phyloP scores from a whole-genome alignment of 2,888 invertebrate species.

The Phortica okadai region DNA sequence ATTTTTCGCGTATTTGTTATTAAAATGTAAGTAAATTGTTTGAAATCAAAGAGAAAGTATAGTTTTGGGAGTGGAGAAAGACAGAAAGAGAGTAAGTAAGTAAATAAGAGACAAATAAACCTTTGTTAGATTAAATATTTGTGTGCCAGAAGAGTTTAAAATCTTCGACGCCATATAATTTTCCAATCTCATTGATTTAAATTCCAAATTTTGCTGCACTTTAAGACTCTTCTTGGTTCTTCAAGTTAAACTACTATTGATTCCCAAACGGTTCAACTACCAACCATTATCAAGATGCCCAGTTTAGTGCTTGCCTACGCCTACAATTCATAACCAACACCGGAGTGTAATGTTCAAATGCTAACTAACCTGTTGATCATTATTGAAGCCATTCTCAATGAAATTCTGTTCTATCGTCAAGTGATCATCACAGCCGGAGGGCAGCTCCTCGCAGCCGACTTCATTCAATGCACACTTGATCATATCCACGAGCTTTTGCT shows the following conservation, averaged over 20 bases:
- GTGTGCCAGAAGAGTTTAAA: background rate
- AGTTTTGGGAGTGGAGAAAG: conserved; percentile 40
- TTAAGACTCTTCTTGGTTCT: conserved; percentile 24
- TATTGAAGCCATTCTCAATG: conserved; percentile 79
- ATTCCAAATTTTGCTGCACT: conserved; percentile 4
- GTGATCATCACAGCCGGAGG: conserved; percentile 88
- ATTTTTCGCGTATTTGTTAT: background rate
- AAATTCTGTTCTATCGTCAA: conserved; percentile 78
- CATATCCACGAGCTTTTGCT: conserved; percentile 88
- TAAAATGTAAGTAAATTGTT: conserved; percentile 29
- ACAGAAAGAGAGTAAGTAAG: background rate
- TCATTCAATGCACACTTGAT: conserved; percentile 90
- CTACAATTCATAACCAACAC: conserved; percentile 45
- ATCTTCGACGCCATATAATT: background rate
- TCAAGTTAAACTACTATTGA: conserved; percentile 27
- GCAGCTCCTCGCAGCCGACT: conserved; percentile 91
- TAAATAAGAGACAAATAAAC: background rate
- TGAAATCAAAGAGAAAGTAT: conserved; percentile 43
- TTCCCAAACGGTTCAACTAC: background rate
- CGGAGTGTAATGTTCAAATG: background rate
- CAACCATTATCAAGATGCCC: conserved; percentile 15
- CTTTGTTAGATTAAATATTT: too few relatives aligned
- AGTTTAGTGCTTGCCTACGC: conserved; percentile 44
- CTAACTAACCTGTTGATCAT: conserved; percentile 81
- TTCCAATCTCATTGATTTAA: background rate